Base-by-base conservation (phyloP, 2,797 vertebrate species). In the Sebastes dallii region DNA sequence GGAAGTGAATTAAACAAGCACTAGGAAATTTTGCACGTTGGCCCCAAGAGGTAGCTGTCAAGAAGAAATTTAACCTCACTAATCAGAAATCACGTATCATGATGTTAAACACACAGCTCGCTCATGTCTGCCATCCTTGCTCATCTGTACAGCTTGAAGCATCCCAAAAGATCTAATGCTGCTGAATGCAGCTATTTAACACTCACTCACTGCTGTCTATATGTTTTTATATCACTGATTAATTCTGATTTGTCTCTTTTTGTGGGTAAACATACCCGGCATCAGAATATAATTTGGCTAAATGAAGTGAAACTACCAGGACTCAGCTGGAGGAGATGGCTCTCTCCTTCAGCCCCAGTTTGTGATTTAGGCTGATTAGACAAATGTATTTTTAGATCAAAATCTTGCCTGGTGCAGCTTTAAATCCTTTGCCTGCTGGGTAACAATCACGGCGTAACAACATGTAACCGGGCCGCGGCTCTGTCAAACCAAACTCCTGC, bases 351-450 rank as follows among this genome's bases (percentile, higher is more conserved):
- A 78, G 71, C 52, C n/a, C 62, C 65, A 55, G 60, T 83, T 84
- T 85, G 64, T 73, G 36, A 86, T 86, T 88, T 54, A 61, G 77
- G 72, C 80, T 88, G 85, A 91, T 87, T 81, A 62, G 22, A 77
- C 75, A 73, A 78, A 89, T 85, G 18, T 88, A 85, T 87, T 88
- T 89, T 89, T 81, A 90, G 79, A 83, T 82, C 32, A 69, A 72
- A 86, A 76, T 89, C 66, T 83, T 81, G 74, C 66, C 64, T 36
- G 18, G 77, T 86, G 82, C 84, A 78, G 77, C 76, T 88, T 83
- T 86, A 85, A 90, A 90, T 86, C 72, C 64, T 70, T 72, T n/a
- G 62, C 81, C 82, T 82, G 78, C 86, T 81, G 68, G 72, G 74
- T 64, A 66, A 67, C 56, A 80, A 66, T 85, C 55, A 66, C 14